phyloP scores from a whole-genome alignment of 2,888 invertebrate species.

The Ditula angustiorana region DNA sequence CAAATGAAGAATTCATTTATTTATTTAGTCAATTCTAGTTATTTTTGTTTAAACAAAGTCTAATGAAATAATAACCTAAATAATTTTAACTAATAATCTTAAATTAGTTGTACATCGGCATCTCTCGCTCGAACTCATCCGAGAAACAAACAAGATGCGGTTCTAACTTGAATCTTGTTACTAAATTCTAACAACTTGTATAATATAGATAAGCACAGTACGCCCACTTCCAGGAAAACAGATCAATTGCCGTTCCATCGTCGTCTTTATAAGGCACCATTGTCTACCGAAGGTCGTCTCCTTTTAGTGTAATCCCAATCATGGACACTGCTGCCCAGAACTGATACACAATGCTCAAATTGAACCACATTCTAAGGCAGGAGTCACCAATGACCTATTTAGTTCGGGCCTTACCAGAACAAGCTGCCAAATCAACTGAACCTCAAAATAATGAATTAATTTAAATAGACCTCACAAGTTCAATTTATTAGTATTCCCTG shows the following conservation, averaged over 20 bases:
- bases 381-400: too few relatives aligned
- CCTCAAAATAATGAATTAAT: too few relatives aligned
- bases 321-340: too few relatives aligned
- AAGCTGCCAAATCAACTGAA: too few relatives aligned
- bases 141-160: conserved; percentile 25
- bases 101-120: conserved; percentile 8
- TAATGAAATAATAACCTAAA: neutral
- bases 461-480: neutral
- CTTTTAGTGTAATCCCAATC: too few relatives aligned
- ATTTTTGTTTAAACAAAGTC: neutral
- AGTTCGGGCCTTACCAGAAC: too few relatives aligned
- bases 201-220: neutral
- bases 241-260: too few relatives aligned
- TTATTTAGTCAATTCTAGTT: too few relatives aligned
- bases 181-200: conserved; percentile 7
- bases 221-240: neutral
- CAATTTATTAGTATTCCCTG: neutral
- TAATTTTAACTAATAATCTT: neutral
- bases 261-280: neutral
- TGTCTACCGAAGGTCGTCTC: too few relatives aligned
- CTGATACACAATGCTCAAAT: too few relatives aligned
- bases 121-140: conserved; percentile 3
- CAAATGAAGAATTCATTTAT: too few relatives aligned
- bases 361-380: too few relatives aligned
- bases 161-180: conserved; percentile 24